Conservation (phyloP, 1,140 invertebrate species). For the Atopsyche davidsoni region DNA sequence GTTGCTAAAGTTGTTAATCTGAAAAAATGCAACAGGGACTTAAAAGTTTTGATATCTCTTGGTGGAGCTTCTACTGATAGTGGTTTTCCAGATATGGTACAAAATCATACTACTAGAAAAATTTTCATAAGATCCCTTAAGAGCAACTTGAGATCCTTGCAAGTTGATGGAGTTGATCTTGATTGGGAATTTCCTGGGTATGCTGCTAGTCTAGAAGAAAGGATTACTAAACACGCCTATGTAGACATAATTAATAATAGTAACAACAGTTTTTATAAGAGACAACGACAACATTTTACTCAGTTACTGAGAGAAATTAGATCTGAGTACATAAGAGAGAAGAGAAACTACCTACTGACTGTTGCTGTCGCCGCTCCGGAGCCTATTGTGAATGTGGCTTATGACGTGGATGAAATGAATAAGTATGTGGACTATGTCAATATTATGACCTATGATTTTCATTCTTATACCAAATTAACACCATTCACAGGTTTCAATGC, state of each 20-base stretch:
- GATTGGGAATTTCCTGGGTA: conserved; percentile 84
- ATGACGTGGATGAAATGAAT: conserved; percentile 70
- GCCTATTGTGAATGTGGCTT: conserved; percentile 65
- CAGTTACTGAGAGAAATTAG: conserved; percentile 65
- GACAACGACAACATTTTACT: conserved; percentile 63
- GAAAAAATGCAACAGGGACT: conserved; percentile 57
- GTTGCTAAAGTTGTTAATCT: conserved; percentile 53
- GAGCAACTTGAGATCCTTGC: conserved; percentile 53
- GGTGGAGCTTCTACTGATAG: conserved; percentile 58
- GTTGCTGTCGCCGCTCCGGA: conserved; percentile 71
- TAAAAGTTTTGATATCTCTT: conserved; percentile 74
- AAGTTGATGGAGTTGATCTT: conserved; percentile 74
- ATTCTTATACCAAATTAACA: conserved; percentile 67
- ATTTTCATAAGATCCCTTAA: conserved; percentile 65
- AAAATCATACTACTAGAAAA: conserved; percentile 60
- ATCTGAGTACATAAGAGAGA: conserved; percentile 54
- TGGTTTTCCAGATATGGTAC: conserved; percentile 65
- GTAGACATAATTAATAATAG: conserved; percentile 28
- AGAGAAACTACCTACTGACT: conserved; percentile 56
- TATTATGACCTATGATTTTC: conserved; percentile 87
- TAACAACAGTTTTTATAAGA: conserved; percentile 35
- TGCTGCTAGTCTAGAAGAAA: background rate
- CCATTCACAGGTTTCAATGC: conserved; percentile 80
- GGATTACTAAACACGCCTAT: conserved; percentile 29
- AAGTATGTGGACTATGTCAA: conserved; percentile 80